These are phyloP conservation scores for Lymantria monacha DNA, from an alignment of 2,888 invertebrate genomes.

Conservation along the genomic window DNA sequence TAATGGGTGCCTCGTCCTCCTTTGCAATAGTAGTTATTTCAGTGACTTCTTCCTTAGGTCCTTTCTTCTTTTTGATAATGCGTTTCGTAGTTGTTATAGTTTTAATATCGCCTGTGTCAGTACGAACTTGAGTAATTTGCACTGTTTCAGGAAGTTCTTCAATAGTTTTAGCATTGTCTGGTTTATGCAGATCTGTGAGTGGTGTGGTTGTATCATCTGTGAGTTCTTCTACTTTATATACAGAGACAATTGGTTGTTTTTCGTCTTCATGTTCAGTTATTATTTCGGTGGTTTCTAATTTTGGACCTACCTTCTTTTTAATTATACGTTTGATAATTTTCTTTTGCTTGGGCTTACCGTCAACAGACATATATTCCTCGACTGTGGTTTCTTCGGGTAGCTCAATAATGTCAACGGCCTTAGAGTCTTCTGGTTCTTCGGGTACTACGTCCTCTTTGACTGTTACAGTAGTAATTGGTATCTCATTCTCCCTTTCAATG, in stretches of 20 bases:
- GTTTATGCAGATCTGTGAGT: conserved; percentile 1
- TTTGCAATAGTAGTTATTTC: not conserved
- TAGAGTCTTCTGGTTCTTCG: not conserved
- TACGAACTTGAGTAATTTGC: conserved; percentile 33
- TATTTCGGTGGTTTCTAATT: conserved; percentile 35
- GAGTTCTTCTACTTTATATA: not conserved
- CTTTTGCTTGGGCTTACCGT: conserved; percentile 43
- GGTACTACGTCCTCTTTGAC: conserved; percentile 2
- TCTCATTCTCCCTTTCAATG: conserved; percentile 20
- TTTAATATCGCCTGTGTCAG: not conserved
- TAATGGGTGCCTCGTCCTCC: not conserved
- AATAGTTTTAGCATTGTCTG: conserved; percentile 17
- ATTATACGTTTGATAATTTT: conserved; percentile 37
- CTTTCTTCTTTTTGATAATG: not conserved
- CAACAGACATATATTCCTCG: conserved; percentile 38
- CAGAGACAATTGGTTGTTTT: conserved; percentile 22
- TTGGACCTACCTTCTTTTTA: conserved; percentile 31
- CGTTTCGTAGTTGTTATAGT: not conserved
- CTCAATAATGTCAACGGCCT: conserved; percentile 43
- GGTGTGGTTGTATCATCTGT: conserved; percentile 1
- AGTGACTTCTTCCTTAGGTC: not conserved
- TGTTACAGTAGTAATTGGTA: conserved; percentile 25
- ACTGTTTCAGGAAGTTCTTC: conserved; percentile 32
- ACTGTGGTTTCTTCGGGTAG: conserved; percentile 46
- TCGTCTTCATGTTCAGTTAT: conserved; percentile 45